Evolutionary conservation across 2,888 invertebrate species (phyloP).

Genomic region (Argyra leucocephala): DNA sequence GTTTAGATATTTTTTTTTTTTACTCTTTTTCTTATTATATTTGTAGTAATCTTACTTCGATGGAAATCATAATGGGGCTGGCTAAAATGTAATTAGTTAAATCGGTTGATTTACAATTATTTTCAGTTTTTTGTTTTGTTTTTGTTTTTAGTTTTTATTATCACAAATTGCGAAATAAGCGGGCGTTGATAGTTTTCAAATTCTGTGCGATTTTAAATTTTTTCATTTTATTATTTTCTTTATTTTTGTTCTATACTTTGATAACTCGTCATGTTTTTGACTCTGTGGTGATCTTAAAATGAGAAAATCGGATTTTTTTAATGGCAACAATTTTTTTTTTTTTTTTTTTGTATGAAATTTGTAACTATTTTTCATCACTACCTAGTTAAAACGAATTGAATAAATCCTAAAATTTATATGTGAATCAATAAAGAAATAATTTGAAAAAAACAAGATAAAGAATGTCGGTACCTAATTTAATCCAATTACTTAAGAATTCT

Average conservation of each 20-base stretch:
- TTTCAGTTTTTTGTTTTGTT: not conserved
- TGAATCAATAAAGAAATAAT: no score
- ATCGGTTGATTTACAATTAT: conserved; percentile 4
- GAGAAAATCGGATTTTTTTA: not conserved
- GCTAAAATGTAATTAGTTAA: conserved; percentile 6
- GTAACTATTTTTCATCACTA: no score
- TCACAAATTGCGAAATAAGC: not conserved
- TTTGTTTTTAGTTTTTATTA: no score
- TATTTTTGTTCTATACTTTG: not conserved
- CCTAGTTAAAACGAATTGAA: no score
- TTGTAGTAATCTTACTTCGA: not conserved
- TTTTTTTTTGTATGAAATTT: not conserved
- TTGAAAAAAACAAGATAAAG: not conserved
- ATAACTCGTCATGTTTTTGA: conserved; percentile 6
- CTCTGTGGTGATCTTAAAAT: not conserved
- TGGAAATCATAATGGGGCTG: not conserved
- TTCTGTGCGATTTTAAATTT: no score
- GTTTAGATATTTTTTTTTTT: not conserved
- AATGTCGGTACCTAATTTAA: not conserved
- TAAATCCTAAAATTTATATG: no score
- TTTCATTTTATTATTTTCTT: not conserved
- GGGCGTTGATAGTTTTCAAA: not conserved
- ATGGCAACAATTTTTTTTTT: not conserved
- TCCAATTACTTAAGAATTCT: not conserved
- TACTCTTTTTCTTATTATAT: not conserved